Base-by-base conservation (phyloP, 2,888 invertebrate species). In the Drosophila dives region DNA sequence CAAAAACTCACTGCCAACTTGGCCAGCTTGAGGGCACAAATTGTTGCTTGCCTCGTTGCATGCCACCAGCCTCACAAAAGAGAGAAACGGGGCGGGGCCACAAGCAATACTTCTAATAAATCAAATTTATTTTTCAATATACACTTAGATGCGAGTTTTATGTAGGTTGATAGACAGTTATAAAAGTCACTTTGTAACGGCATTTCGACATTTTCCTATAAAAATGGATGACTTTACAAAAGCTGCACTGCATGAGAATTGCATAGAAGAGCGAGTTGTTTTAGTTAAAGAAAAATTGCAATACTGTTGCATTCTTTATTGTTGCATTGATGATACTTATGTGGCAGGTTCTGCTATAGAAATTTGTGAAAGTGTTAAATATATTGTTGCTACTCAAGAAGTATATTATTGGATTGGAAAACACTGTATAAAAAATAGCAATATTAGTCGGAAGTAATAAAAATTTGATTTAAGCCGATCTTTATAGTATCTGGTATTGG, bases 101-200 rank as follows among this genome's bases (percentile, higher is more conserved):
- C 64, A 51, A 51, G 62, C 64, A 69, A 65, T 69, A 63, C 53
- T 72, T 50, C 40, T 64, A 63, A 62, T 64, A 83, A 87, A 84
- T 85, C 65, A 71, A 87, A 87, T 84, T 87, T 87, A 74, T 68
- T 80, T 75, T 85, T 71, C 78, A 76, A 87, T 87, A 71, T 74
- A 64, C 72, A 78, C 73, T 75, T 75, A 54, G 61, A 54, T 51
- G 51, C 55, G 75, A 64, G 73, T 79, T 69, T 65, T 54, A 64
- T 58, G 12, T 60, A 60, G 55, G 53, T 56, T 50, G 58, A 50
- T 53, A 45, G 67, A 67, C 55, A 45, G 61, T 55, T 51, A 42
- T 38, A 33, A 59, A 56, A 63, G 49, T 40, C 32, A 45, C 71
- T 75, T 62, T 70, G 26, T 64, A 59, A 12, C 56, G 54, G 34